phyloP scores from a whole-genome alignment of 2,113 vertebrate genomes.

The Anhinga anhinga region DNA sequence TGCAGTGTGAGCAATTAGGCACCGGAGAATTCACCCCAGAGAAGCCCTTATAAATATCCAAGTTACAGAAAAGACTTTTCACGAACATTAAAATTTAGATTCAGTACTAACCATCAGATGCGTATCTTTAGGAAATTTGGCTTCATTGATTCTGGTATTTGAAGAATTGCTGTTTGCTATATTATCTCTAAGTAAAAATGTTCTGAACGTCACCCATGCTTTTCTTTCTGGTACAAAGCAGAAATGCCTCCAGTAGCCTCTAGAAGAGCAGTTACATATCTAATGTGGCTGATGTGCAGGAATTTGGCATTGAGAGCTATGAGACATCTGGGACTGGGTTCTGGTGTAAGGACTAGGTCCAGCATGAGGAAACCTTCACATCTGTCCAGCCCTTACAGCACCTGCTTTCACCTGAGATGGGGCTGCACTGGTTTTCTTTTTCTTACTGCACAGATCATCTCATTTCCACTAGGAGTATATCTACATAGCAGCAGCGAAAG shows the following conservation, averaged over 20 bases:
- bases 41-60: neutral
- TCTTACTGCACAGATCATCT: neutral
- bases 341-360: neutral
- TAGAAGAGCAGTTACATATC: neutral
- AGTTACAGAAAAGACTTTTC: neutral
- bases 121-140: neutral
- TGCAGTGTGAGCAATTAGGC: neutral
- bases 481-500: neutral
- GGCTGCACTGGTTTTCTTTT: neutral
- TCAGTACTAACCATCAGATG: neutral
- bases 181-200: neutral
- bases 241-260: neutral
- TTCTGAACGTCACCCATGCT: neutral
- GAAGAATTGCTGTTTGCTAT: neutral
- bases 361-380: neutral
- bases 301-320: neutral
- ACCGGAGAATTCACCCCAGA: neutral
- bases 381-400: neutral
- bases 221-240: neutral
- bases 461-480: neutral
- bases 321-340: neutral
- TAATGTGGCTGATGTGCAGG: neutral
- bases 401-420: neutral
- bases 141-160: neutral
- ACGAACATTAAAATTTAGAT: neutral